phyloP scores from a whole-genome alignment of 2,888 invertebrate genomes.

The Leptura quadrifasciata region DNA sequence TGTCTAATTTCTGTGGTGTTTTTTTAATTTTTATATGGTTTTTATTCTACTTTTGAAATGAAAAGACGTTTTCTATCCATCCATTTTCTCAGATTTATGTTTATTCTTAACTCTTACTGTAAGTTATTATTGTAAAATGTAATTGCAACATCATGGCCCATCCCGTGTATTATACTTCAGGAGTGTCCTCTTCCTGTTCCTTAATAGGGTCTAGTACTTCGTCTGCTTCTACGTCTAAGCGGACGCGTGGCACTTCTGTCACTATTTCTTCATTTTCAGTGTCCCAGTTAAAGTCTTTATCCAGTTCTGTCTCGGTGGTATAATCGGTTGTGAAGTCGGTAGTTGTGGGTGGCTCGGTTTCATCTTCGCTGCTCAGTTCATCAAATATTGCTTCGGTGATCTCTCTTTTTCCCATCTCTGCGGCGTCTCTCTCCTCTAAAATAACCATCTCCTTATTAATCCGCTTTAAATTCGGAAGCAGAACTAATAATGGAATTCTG shows the following conservation, averaged over 20 bases:
- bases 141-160: not conserved
- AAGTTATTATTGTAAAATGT: not conserved
- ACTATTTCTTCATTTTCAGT: not conserved
- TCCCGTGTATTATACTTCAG: not conserved
- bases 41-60: not conserved
- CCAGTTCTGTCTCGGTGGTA: slow-evolving; percentile 56
- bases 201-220: not conserved
- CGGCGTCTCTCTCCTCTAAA: slow-evolving; percentile 75
- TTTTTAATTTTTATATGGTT: too few relatives aligned
- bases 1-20: too few relatives aligned
- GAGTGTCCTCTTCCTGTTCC: not conserved
- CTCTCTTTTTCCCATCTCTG: slow-evolving; percentile 60
- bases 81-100: not conserved
- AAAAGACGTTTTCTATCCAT: not conserved
- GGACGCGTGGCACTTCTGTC: not conserved
- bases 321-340: slow-evolving; percentile 59
- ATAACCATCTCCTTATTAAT: slow-evolving; percentile 76
- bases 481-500: slow-evolving; percentile 72
- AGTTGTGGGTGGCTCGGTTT: slow-evolving; percentile 55
- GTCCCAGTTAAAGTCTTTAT: slow-evolving; percentile 27
- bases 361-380: slow-evolving; percentile 67
- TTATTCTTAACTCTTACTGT: not conserved
- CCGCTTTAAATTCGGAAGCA: slow-evolving; percentile 76
- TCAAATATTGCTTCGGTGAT: slow-evolving; percentile 67
- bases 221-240: not conserved